A percentile compares a stretch with the other conserved stretches of the same genome.
Evolutionary conservation across 2,113 vertebrate genomes (phyloP).

Genomic region (Polypterus bichir): DNA sequence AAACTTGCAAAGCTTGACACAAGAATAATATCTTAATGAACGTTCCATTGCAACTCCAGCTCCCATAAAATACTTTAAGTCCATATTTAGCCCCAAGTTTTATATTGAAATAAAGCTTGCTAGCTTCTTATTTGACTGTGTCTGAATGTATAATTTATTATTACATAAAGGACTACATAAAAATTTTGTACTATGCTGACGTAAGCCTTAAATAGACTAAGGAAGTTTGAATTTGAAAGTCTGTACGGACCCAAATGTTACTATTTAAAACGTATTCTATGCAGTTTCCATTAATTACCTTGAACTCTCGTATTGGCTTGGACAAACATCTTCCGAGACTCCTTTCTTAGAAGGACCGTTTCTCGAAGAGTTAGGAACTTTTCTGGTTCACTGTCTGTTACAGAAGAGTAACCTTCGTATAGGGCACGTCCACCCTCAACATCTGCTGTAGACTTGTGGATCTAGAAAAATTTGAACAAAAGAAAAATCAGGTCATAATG

Average conservation of each 20-base stretch:
- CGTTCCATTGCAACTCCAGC: no score
- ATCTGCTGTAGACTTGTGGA: slow-evolving; percentile 73
- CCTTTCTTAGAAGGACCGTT: slow-evolving; percentile 72
- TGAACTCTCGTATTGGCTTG: slow-evolving; percentile 71
- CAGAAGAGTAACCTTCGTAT: slow-evolving; percentile 61
- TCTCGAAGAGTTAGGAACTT: slow-evolving; percentile 65
- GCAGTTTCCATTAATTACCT: slow-evolving; percentile 35
- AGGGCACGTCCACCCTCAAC: slow-evolving; percentile 64
- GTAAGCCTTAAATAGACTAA: not conserved
- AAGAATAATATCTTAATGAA: no score
- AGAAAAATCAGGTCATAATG: no score
- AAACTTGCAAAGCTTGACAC: no score
- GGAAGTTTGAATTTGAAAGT: not conserved
- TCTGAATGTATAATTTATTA: no score
- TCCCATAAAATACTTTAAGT: no score
- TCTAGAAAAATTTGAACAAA: slow-evolving; percentile 30
- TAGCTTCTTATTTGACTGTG: no score
- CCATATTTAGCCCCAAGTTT: no score
- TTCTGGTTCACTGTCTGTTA: slow-evolving; percentile 44
- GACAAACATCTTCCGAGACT: slow-evolving; percentile 75
- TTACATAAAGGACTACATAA: not conserved
- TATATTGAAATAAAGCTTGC: not conserved
- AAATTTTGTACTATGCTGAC: not conserved
- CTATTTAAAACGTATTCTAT: not conserved
- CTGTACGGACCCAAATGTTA: not conserved